Evolutionary conservation across 2,888 invertebrate genomes (phyloP).

Genomic region (Physocephala rufipes): DNA sequence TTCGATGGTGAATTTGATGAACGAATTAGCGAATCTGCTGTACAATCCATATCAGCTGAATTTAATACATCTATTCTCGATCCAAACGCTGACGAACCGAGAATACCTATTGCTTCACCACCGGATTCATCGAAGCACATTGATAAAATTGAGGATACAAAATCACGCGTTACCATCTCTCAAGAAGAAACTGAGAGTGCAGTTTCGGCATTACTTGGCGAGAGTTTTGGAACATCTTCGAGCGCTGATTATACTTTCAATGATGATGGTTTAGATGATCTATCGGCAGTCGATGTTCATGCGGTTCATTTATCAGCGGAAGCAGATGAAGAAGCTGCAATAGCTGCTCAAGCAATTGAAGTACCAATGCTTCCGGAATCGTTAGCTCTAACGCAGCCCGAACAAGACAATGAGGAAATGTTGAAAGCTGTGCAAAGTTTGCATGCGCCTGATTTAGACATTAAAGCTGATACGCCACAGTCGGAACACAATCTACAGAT

Average conservation of each 20-base stretch:
- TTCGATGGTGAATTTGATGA: slow-evolving; percentile 76
- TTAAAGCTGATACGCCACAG: slow-evolving; percentile 85
- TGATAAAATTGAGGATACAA: slow-evolving; percentile 74
- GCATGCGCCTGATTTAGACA: slow-evolving; percentile 74
- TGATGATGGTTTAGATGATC: slow-evolving; percentile 54
- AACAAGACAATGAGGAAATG: slow-evolving; percentile 78
- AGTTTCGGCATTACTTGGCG: slow-evolving; percentile 86
- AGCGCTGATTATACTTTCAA: slow-evolving; percentile 68
- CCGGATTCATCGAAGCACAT: slow-evolving; percentile 61
- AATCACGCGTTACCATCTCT: slow-evolving; percentile 81
- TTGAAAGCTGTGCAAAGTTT: slow-evolving; percentile 84
- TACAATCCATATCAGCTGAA: slow-evolving; percentile 78
- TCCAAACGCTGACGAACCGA: slow-evolving; percentile 61
- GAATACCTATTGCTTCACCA: slow-evolving; percentile 63
- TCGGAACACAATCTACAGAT: slow-evolving; percentile 86
- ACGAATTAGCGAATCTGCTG: slow-evolving; percentile 80
- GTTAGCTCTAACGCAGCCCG: slow-evolving; percentile 61
- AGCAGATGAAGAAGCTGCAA: slow-evolving; percentile 65
- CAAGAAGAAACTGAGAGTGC: slow-evolving; percentile 94
- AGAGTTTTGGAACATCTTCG: slow-evolving; percentile 78
- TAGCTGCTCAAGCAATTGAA: slow-evolving; percentile 67
- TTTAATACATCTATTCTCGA: slow-evolving; percentile 65
- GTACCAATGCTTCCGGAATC: slow-evolving; percentile 44
- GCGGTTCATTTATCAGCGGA: slow-evolving; percentile 40
- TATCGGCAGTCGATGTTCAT: neutral